Base-by-base conservation (phyloP, 1,140 invertebrate genomes). In the Drosophila sp. region DNA sequence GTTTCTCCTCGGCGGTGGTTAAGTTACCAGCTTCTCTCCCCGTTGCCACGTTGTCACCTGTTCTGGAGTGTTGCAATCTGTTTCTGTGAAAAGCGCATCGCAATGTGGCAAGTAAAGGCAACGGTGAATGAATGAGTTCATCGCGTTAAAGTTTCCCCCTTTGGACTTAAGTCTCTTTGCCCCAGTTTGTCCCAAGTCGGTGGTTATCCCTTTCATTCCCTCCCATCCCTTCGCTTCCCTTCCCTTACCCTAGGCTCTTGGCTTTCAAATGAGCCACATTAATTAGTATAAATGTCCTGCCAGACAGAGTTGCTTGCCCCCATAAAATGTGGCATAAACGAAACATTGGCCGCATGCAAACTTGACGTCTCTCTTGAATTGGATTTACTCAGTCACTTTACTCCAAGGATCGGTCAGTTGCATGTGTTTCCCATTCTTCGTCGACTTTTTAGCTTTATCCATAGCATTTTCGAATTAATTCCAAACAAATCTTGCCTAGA, bases 241-340 rank as follows among this genome's bases (percentile, higher is more conserved):
- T 6, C 34, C 4, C 34, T 25, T 36, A 46, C 18, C 16, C 34
- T 41, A 7, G 18, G 8, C n/a, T 14, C 53, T 65, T 25, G 45
- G 66, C 61, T 62, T 72, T 48, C 45, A 51, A 72, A 43, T 21
- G 46, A 7, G 43, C 16, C 38, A 58, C 38, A 27, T 18, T 79
- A 76, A 82, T 83, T 76, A 78, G 80, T 73, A 82, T 78, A 32
- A 82, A 76, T 76, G 57, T 32, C 36, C 57, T 43, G 25, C 6
- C 14, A 25, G 2, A n/a, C n/a, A 0, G 9, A 27, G 34, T 29
- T 50, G 48, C 48, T 7, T 38, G 40, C 9, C 7, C 54, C 3
- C 18, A 21, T 21, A n/a, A 38, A 51, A 51, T 50, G 43, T 25
- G 53, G 48, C 48, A 57, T 57, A 27, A 14, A 27, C 7, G 16